Evolutionary conservation across 1,140 invertebrate genomes (phyloP).

Genomic region (Zaprionus lachaisei): DNA sequence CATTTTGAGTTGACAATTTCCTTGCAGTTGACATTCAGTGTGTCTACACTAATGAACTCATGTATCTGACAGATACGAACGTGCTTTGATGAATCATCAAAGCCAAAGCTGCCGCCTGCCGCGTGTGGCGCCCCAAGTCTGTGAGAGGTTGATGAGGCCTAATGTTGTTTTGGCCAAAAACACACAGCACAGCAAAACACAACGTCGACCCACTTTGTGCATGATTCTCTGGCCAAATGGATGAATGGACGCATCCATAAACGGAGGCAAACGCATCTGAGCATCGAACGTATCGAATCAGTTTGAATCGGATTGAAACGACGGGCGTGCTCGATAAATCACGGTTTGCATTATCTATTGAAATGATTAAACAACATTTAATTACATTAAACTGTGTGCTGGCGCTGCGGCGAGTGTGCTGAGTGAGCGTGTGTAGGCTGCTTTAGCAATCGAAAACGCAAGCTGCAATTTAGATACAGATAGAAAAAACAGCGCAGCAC

Average conservation of each 20-base stretch:
- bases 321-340: constrained; percentile 69
- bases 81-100: constrained; percentile 63
- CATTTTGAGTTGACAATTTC: constrained; percentile 65
- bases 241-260: constrained; percentile 41
- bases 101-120: constrained; percentile 34
- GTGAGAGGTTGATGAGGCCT: constrained; percentile 16
- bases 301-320: constrained; percentile 16
- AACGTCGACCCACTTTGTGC: constrained; percentile 72
- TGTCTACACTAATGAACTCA: constrained; percentile 82
- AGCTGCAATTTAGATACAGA: constrained; percentile 20
- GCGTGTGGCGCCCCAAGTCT: constrained; percentile 68
- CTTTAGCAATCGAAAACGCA: constrained; percentile 1
- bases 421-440: constrained; percentile 45
- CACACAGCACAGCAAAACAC: not conserved
- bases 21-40: constrained; percentile 82
- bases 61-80: constrained; percentile 78
- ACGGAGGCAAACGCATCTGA: constrained; percentile 26
- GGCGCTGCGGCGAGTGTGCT: not conserved
- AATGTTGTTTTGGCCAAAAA: constrained; percentile 52
- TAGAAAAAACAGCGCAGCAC: not conserved
- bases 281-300: constrained; percentile 7
- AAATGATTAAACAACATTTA: constrained; percentile 81
- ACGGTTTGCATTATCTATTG: constrained; percentile 68
- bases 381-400: constrained; percentile 72
- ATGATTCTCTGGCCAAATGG: constrained; percentile 74